A percentile compares a stretch with the other conserved stretches of the same genome.
phyloP scores from a whole-genome alignment of 2,888 invertebrate species.

The Chalcis sispes region DNA sequence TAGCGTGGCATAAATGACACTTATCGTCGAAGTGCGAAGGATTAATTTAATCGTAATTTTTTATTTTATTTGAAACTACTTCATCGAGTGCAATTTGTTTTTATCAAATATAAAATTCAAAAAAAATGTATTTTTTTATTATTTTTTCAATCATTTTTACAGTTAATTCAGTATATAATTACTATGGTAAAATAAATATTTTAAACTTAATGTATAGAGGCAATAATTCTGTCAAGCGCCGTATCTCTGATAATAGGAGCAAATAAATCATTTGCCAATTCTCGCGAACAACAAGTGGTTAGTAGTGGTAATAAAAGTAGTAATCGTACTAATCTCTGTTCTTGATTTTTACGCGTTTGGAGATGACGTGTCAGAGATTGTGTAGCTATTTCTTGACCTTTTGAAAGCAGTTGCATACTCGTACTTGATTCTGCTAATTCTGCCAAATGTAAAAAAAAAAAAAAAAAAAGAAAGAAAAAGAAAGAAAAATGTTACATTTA shows the following conservation, averaged over 20 bases:
- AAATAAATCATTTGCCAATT: slow-evolving; percentile 67
- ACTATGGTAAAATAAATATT: too few species aligned
- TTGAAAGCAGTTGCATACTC: background rate
- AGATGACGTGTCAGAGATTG: slow-evolving; percentile 66
- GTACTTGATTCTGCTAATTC: slow-evolving; percentile 25
- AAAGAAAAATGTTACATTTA: too few species aligned
- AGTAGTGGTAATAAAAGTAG: slow-evolving; percentile 68
- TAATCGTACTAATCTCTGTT: slow-evolving; percentile 65
- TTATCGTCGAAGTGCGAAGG: too few species aligned
- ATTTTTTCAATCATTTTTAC: too few species aligned
- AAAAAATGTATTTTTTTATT: too few species aligned
- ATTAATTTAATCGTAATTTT: too few species aligned
- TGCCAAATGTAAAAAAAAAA: slow-evolving; percentile 2
- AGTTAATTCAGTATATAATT: too few species aligned
- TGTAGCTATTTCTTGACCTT: slow-evolving; percentile 58
- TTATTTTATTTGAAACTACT: too few species aligned
- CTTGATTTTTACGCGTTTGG: slow-evolving; percentile 60
- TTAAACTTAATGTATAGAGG: slow-evolving; percentile 65
- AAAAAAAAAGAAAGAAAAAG: too few species aligned
- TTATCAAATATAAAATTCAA: too few species aligned
- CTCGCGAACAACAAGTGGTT: slow-evolving; percentile 67
- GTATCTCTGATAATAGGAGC: slow-evolving; percentile 69
- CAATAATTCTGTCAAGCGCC: slow-evolving; percentile 69
- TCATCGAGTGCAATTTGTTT: too few species aligned
- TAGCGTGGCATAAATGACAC: too few species aligned